Conservation (phyloP, 1,140 invertebrate genomes). For the Zaprionus kolodkinae region DNA sequence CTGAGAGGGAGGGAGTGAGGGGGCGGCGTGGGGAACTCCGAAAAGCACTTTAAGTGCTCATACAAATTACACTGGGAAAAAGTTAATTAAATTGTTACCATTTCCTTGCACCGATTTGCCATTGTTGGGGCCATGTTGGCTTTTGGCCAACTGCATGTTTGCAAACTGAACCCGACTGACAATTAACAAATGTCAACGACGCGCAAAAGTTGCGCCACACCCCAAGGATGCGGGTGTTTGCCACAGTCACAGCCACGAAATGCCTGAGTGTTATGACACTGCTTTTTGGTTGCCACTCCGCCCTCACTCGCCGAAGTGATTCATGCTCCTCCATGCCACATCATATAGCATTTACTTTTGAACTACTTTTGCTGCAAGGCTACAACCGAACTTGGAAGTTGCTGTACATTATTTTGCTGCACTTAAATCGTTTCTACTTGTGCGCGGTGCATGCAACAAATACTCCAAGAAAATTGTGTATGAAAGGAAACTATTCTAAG, state of each 20-base stretch:
- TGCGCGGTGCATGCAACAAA: background rate
- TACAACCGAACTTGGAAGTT: background rate
- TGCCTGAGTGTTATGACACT: conserved; percentile 43
- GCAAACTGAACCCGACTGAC: conserved; percentile 54
- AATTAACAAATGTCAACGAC: conserved; percentile 77
- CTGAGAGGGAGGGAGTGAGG: conserved; percentile 6
- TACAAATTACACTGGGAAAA: conserved; percentile 61
- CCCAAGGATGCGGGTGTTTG: conserved; percentile 49
- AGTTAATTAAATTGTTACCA: conserved; percentile 76
- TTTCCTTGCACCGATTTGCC: conserved; percentile 31
- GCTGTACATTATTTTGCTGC: background rate
- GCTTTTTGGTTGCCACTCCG: background rate
- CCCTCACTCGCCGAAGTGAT: background rate
- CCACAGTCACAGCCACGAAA: conserved; percentile 6
- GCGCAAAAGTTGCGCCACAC: conserved; percentile 42
- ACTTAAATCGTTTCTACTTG: background rate
- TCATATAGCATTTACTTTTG: conserved; percentile 13
- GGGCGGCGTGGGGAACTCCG: background rate
- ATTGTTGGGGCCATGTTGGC: conserved; percentile 57
- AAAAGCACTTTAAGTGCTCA: conserved; percentile 59
- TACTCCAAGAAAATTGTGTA: background rate
- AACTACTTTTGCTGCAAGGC: conserved; percentile 18
- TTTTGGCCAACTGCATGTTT: conserved; percentile 76
- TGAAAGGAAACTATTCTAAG: background rate
- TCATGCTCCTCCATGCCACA: background rate